Evolutionary conservation across 2,797 vertebrate genomes (phyloP).

Genomic region (Lagocephalus sceleratus): DNA sequence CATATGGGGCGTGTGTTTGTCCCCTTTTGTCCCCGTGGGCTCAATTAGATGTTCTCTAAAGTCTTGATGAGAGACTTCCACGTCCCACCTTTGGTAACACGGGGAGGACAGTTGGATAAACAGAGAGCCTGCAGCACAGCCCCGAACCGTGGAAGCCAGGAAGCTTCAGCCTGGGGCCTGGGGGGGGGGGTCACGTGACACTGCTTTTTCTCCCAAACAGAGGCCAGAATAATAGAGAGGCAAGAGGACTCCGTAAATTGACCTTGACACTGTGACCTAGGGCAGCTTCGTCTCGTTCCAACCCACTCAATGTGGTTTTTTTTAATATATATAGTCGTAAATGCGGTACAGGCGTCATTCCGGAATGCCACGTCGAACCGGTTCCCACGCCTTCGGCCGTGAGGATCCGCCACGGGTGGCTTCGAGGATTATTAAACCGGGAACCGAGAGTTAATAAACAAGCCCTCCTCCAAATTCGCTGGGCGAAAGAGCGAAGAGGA

Average conservation of each 20-base stretch:
- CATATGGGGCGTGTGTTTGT: slow-evolving; percentile 30
- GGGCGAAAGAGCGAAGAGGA: no score
- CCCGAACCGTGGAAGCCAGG: background rate
- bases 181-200: no score
- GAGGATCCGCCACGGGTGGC: background rate
- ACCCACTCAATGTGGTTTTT: background rate
- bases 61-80: slow-evolving; percentile 35
- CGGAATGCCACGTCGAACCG: slow-evolving; percentile 26
- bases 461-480: no score
- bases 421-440: no score
- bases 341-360: background rate
- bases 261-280: no score
- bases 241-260: no score
- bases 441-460: no score
- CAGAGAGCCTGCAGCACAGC: background rate
- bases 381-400: slow-evolving; percentile 15
- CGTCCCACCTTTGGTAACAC: slow-evolving; percentile 15
- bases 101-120: background rate
- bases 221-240: no score
- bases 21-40: slow-evolving; percentile 49
- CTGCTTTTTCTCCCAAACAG: no score
- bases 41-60: slow-evolving; percentile 61
- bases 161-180: background rate
- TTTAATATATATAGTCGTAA: no score
- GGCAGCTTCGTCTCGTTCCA: background rate